A percentile compares a stretch with the other conserved stretches of the same genome.
These are phyloP conservation scores for Diloba caeruleocephala DNA, from an alignment of 2,888 invertebrate genomes.

Conservation along the genomic window DNA sequence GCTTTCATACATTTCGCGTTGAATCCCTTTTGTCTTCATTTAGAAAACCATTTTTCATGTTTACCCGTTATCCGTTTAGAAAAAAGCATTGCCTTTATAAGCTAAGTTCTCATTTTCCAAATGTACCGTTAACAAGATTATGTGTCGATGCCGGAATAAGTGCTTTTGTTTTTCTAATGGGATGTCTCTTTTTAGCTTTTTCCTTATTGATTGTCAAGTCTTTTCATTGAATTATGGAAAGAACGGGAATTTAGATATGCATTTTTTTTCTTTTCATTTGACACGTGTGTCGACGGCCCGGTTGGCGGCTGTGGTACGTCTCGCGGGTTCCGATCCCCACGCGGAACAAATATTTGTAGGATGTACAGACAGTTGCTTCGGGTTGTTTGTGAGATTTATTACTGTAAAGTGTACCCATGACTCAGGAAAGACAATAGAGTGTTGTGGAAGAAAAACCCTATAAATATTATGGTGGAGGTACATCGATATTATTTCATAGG, in stretches of 20 bases:
- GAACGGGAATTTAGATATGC: constrained; percentile 13
- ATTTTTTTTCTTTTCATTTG: constrained; percentile 4
- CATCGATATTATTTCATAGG: no score
- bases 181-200: constrained; percentile 16
- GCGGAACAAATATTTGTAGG: no score
- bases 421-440: no score
- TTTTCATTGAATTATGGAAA: constrained; percentile 31
- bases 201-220: constrained; percentile 39
- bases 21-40: constrained; percentile 79
- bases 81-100: constrained; percentile 53
- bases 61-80: constrained; percentile 71
- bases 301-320: no score
- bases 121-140: constrained; percentile 56
- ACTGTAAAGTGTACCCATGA: no score
- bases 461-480: no score
- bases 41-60: constrained; percentile 77
- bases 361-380: no score
- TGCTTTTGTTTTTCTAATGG: constrained; percentile 27
- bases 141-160: constrained; percentile 26
- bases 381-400: no score
- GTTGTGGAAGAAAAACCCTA: no score
- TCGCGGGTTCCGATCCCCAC: no score
- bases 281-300: constrained; percentile 7
- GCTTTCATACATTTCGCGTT: constrained; percentile 63
- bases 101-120: constrained; percentile 56